Base-by-base conservation (phyloP, 2,113 vertebrate genomes). In the Mesembrinibis cayennensis region DNA sequence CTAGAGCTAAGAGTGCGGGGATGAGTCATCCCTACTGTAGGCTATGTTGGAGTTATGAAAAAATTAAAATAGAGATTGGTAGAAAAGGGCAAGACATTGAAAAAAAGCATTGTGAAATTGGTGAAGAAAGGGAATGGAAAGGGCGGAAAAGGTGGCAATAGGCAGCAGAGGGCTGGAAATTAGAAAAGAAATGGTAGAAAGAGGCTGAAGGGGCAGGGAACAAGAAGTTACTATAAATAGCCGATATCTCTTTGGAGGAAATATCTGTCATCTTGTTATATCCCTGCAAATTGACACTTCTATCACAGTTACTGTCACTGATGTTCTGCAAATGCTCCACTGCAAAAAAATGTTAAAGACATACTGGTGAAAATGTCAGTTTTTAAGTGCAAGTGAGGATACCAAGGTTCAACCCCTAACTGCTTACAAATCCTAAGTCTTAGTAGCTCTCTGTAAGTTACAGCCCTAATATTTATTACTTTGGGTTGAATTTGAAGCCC, bases 241-340 rank as follows among this genome's bases (percentile, higher is more conserved):
- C 40, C 3, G 10, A 14, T 94, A 50, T 76, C 25, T 89, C 87
- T 80, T 90, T 79, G 58, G 91, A 92, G 94, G 92, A 91, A 93
- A 36, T 91, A 78, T 61, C 89, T 95, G 83, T 95, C 94, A 76
- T 93, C 72, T 89, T 95, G 80, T 89, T 95, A 91, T 66, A 93
- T 74, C 42, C 53, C 62, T 82, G 72, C n/a, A 69, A 97, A 95
- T 80, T 95, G 94, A 91, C 70, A 82, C 73, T 94, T 96, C 89
- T 93, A 14, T 91, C 66, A 29, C 93, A 89, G 73, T 79, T 91
- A 34, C 91, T 93, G 87, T 95, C 91, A 90, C 50, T 72, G 87
- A 87, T 85, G 56, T 82, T 96, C 93, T 93, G 84, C 38, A 82
- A 97, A 77, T 76, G 62, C 82, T 97, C 44, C 67, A 76, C 47